Percentiles rank a stretch among this genome's conserved stretches.
Evolutionary conservation across 1,140 invertebrate species (phyloP).

Genomic region (Sesamia nonagrioides): DNA sequence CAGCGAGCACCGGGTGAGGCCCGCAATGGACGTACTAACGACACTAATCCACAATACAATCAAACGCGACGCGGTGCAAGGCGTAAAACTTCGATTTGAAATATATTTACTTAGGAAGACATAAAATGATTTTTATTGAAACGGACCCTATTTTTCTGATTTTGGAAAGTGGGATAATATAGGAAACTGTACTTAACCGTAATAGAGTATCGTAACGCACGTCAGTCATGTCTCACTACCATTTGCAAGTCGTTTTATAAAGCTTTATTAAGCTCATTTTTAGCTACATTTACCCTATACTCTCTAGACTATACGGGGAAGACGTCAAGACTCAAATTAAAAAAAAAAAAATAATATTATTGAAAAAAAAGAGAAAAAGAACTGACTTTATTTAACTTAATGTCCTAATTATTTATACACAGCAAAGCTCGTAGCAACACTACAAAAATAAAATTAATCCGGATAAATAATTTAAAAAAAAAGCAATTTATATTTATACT

Average conservation of each 20-base stretch:
- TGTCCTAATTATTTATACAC: too few relatives aligned
- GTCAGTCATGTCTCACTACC: background rate
- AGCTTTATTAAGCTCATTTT: too few relatives aligned
- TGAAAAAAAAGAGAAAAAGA: too few relatives aligned
- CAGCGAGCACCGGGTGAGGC: too few relatives aligned
- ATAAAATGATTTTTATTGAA: constrained; percentile 68
- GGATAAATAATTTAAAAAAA: too few relatives aligned
- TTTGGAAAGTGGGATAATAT: constrained; percentile 26
- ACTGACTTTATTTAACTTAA: too few relatives aligned
- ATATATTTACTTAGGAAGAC: constrained; percentile 67
- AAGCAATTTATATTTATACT: too few relatives aligned
- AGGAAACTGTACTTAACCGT: constrained; percentile 3
- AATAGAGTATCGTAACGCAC: background rate
- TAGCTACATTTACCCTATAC: background rate
- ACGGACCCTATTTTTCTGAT: constrained; percentile 53
- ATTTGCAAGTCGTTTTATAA: background rate
- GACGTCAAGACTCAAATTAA: too few relatives aligned
- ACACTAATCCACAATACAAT: background rate
- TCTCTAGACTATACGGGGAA: too few relatives aligned
- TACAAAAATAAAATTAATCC: too few relatives aligned
- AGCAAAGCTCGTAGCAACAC: too few relatives aligned
- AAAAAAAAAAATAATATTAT: too few relatives aligned
- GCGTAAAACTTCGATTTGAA: constrained; percentile 64
- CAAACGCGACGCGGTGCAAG: background rate
- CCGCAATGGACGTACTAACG: background rate